Evolutionary conservation across 1,140 invertebrate genomes (phyloP), one percentile per base, ranked within the genome.

Genomic region (Scylla paramamosain): DNA sequence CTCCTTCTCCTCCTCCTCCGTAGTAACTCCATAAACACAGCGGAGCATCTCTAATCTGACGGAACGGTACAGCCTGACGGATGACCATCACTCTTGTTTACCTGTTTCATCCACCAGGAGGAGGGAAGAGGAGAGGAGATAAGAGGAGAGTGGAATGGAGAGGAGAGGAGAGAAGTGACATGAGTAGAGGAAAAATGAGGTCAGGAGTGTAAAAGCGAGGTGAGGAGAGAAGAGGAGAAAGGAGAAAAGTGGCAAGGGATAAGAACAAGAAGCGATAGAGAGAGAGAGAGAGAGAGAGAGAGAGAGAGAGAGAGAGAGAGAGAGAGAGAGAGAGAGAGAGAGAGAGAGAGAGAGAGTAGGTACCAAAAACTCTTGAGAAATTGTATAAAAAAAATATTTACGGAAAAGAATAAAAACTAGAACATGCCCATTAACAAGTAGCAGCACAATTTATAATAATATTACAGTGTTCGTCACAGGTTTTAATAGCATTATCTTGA

Each of bases 201-300:
- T 4, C 8, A 4, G 31, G n/a, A 45, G 32, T 14, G 32, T 25
- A 29, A 52, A 12, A 31, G 31, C 4, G 29, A 45, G 87, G 6
- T 20, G 39, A 31, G 25, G 87, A 46, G 7, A 25, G 31, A 25
- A 45, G 14, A 29, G 16, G 39, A 52, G 32, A 52, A 48, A 48
- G 31, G 45, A 46, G 45, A 46, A 45, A 48, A 52, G 1, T 0
- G 29, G 28, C 0, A 29, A 45, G 10, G 77, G 32, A 28, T 39
- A 31, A 0, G 52, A 67, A 59, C 2, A 59, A 25, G n/a, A 32
- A 84, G 92, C 45, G 77, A 46, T 77, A 93, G 92, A 84, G 31
- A 84, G 92, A 48, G 67, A 84, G n/a, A 84, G 67, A 28, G 92
- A 28, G 67, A 39, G 91, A 83, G 91, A 39, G 59, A 83, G 67